Evolutionary conservation across 2,888 invertebrate species (phyloP).

Genomic region (Ormyrus labotus): DNA sequence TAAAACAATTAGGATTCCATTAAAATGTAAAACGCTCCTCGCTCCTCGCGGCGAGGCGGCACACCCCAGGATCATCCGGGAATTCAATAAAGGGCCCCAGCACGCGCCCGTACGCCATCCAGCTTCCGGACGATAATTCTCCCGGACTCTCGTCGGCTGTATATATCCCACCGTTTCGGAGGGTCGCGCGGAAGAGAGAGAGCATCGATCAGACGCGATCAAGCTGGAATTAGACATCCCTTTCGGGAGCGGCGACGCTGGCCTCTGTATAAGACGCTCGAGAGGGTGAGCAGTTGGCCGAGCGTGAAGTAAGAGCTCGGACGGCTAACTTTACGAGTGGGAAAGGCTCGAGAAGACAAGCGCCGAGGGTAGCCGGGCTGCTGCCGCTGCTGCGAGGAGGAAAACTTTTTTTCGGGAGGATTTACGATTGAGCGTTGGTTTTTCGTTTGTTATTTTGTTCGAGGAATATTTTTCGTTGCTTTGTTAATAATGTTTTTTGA

Average conservation of each 20-base stretch:
- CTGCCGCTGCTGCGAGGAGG: neutral
- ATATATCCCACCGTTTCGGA: conserved; percentile 23
- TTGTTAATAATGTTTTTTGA: no score
- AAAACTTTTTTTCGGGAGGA: neutral
- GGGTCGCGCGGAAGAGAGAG: conserved; percentile 47
- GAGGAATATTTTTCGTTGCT: no score
- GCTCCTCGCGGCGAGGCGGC: neutral
- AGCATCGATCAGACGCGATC: conserved; percentile 74
- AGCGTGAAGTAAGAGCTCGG: conserved; percentile 9
- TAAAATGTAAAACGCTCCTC: conserved; percentile 55
- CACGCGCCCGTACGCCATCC: conserved; percentile 6
- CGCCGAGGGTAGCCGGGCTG: neutral
- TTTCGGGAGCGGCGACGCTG: conserved; percentile 63
- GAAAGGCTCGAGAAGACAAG: conserved; percentile 57
- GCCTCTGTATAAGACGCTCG: conserved; percentile 26
- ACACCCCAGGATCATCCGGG: conserved; percentile 43
- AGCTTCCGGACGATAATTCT: conserved; percentile 61
- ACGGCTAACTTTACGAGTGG: neutral
- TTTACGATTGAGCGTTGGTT: no score
- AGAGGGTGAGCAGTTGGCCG: conserved; percentile 15
- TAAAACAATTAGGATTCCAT: conserved; percentile 56
- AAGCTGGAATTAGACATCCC: conserved; percentile 75
- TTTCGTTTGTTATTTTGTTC: no score
- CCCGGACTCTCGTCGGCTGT: conserved; percentile 12
- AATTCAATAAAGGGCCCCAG: conserved; percentile 21